Evolutionary conservation across 2,888 invertebrate species (phyloP).

Genomic region (Thera obeliscata): DNA sequence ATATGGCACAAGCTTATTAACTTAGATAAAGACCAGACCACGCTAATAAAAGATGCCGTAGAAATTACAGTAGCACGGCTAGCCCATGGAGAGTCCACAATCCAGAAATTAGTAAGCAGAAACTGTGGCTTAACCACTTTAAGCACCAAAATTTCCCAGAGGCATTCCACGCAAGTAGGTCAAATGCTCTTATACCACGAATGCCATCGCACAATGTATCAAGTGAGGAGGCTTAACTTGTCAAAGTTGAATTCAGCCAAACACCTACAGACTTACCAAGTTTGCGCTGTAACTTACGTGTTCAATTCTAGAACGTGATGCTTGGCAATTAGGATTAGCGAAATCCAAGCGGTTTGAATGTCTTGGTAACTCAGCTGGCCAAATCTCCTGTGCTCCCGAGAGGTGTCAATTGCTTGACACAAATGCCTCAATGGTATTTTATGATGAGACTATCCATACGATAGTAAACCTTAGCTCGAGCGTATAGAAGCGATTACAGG

Average conservation of each 20-base stretch:
- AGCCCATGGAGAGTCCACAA: conserved; percentile 34
- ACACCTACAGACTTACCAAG: conserved; percentile 37
- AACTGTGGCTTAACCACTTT: conserved; percentile 42
- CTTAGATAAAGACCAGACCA: conserved; percentile 4
- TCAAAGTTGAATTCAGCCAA: conserved; percentile 59
- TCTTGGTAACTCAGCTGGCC: conserved; percentile 47
- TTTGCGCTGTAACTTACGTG: not conserved
- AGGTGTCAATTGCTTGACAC: conserved; percentile 65
- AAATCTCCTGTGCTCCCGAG: conserved; percentile 56
- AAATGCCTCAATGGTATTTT: conserved; percentile 48
- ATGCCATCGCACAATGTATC: conserved; percentile 53
- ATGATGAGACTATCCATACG: conserved; percentile 26
- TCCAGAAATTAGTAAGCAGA: conserved; percentile 44
- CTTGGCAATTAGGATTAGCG: conserved; percentile 1
- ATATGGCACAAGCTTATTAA: too few species aligned
- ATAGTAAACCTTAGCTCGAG: conserved; percentile 39
- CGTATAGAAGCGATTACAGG: conserved; percentile 28
- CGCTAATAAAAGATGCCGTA: conserved; percentile 26
- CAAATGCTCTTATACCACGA: conserved; percentile 48
- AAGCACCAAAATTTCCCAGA: conserved; percentile 52
- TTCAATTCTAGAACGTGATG: conserved; percentile 34
- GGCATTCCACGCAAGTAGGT: conserved; percentile 53
- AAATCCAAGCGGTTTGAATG: not conserved
- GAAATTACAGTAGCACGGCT: conserved; percentile 24
- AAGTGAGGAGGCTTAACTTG: conserved; percentile 54